Percentiles rank a stretch among this genome's conserved stretches.
Evolutionary conservation across 2,888 invertebrate genomes (phyloP).

Genomic region (Troides oblongomaculatus): DNA sequence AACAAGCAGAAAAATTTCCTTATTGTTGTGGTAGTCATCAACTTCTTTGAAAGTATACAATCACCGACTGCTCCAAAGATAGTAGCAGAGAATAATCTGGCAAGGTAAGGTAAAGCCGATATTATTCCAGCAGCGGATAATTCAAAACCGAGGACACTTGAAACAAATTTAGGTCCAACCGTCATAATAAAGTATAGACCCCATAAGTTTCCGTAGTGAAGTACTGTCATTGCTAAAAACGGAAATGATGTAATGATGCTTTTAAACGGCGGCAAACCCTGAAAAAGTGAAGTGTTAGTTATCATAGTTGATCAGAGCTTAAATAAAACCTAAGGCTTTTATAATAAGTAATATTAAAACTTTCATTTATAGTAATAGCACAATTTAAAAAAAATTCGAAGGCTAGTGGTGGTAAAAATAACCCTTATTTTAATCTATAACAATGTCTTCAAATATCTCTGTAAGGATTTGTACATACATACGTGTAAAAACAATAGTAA

Average conservation of each 20-base stretch:
- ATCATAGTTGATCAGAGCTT: background rate
- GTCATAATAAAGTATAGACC: conserved; percentile 88
- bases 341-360: too few relatives aligned
- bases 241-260: conserved; percentile 83
- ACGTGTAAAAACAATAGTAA: too few relatives aligned
- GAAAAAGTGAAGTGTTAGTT: conserved; percentile 43
- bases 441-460: too few relatives aligned
- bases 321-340: too few relatives aligned
- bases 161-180: conserved; percentile 87
- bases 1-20: conserved; percentile 83
- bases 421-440: too few relatives aligned
- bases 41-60: conserved; percentile 68
- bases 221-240: conserved; percentile 82
- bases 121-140: conserved; percentile 85
- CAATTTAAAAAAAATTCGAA: too few relatives aligned
- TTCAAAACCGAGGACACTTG: conserved; percentile 85
- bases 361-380: too few relatives aligned
- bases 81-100: conserved; percentile 84
- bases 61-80: conserved; percentile 86
- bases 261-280: conserved; percentile 84
- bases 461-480: too few relatives aligned
- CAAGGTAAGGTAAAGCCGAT: conserved; percentile 85
- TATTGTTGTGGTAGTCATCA: conserved; percentile 70
- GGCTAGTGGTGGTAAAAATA: too few relatives aligned
- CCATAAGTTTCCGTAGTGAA: conserved; percentile 89